A percentile compares a stretch with the other conserved stretches of the same genome.
Conservation (phyloP, 1,140 invertebrate genomes). For the Drosophila asahinai region DNA sequence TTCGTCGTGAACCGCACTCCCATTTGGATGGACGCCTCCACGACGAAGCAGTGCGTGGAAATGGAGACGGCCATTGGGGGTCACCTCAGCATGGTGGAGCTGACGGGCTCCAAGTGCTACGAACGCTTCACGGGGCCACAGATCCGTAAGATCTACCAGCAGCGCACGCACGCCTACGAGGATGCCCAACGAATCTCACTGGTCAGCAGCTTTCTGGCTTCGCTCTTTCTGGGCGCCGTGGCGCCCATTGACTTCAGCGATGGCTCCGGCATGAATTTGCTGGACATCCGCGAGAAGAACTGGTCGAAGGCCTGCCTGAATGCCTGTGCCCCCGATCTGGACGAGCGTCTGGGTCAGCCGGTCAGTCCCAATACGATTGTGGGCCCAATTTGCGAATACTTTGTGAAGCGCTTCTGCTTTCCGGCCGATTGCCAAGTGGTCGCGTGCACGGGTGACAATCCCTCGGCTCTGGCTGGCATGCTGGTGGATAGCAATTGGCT, state of each 20-base stretch:
- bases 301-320: slow-evolving; percentile 93
- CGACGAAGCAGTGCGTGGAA: slow-evolving; percentile 91
- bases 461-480: slow-evolving; percentile 94
- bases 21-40: slow-evolving; percentile 98
- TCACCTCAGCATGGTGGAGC: slow-evolving; percentile 91
- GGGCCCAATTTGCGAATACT: slow-evolving; percentile 92
- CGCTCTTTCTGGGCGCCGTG: slow-evolving; percentile 94
- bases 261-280: slow-evolving; percentile 98
- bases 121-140: slow-evolving; percentile 97
- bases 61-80: slow-evolving; percentile 94
- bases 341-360: slow-evolving; percentile 89
- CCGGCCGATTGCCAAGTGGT: slow-evolving; percentile 91
- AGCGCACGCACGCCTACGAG: slow-evolving; percentile 90
- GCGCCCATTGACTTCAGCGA: slow-evolving; percentile 96
- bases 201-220: slow-evolving; percentile 96
- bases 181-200: slow-evolving; percentile 96
- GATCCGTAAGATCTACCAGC: slow-evolving; percentile 94
- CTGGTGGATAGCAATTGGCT: slow-evolving; percentile 92
- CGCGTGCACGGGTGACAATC: slow-evolving; percentile 98
- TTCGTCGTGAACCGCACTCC: slow-evolving; percentile 95
- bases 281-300: slow-evolving; percentile 92
- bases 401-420: slow-evolving; percentile 94
- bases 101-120: slow-evolving; percentile 97
- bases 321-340: slow-evolving; percentile 90
- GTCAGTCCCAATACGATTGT: slow-evolving; percentile 90